Conservation (phyloP, 2,888 invertebrate species). For the Pyrrhosoma nymphula region DNA sequence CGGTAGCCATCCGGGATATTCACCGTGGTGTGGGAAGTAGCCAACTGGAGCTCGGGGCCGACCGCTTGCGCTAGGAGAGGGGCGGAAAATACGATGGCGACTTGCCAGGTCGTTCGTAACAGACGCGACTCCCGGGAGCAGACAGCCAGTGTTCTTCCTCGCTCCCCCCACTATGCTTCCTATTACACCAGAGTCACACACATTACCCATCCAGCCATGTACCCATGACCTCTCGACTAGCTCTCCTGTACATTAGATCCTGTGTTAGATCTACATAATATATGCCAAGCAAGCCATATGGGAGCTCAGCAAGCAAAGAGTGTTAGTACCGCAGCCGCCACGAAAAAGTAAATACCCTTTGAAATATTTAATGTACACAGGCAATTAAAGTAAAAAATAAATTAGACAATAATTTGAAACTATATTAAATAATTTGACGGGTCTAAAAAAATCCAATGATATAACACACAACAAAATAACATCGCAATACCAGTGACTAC, state of each 20-base stretch:
- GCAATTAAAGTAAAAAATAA: no score
- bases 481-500: no score
- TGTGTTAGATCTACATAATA: not conserved
- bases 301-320: no score
- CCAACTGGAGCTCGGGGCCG: not conserved
- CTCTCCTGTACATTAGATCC: not conserved
- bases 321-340: no score
- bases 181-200: not conserved
- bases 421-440: no score
- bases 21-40: not conserved
- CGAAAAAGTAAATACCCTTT: no score
- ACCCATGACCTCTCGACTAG: not conserved
- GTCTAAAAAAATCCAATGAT: no score
- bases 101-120: conserved; percentile 41
- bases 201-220: not conserved
- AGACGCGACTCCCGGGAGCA: not conserved
- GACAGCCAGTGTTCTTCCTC: not conserved
- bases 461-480: no score
- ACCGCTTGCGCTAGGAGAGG: not conserved
- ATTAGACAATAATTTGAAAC: no score
- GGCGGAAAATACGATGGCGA: not conserved
- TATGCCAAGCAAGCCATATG: not conserved
- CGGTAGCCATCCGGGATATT: not conserved
- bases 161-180: not conserved
- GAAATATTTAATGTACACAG: no score